A percentile compares a stretch with the other conserved stretches of the same genome.
Evolutionary conservation across 2,113 vertebrate genomes (phyloP).

Genomic region (Caranx melampygus): DNA sequence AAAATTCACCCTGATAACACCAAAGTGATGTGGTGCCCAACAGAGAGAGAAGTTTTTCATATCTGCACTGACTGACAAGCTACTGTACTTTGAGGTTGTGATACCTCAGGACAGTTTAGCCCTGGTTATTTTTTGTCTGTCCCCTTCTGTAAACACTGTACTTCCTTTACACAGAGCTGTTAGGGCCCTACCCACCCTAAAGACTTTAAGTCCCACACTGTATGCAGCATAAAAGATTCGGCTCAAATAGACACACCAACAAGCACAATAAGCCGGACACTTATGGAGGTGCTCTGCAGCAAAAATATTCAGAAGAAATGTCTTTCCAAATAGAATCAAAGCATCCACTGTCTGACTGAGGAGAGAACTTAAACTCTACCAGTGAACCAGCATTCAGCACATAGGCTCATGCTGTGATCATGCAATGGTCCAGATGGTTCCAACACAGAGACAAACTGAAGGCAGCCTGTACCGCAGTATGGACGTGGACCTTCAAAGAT

Average conservation of each 20-base stretch:
- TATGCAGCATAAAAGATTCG: slow-evolving; percentile 8
- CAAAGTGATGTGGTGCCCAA: background rate
- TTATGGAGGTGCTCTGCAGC: slow-evolving; percentile 20
- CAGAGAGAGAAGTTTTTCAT: slow-evolving; percentile 5
- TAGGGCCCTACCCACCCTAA: background rate
- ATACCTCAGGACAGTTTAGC: slow-evolving; percentile 21
- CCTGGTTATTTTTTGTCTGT: background rate
- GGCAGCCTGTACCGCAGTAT: slow-evolving; percentile 63
- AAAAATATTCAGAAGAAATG: slow-evolving; percentile 36
- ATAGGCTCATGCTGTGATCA: slow-evolving; percentile 61
- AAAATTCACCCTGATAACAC: slow-evolving; percentile 31
- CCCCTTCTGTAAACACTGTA: background rate
- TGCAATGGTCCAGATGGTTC: slow-evolving; percentile 71
- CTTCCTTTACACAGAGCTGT: slow-evolving; percentile 18
- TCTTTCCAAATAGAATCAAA: slow-evolving; percentile 49
- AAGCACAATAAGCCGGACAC: slow-evolving; percentile 9
- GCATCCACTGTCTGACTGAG: slow-evolving; percentile 25
- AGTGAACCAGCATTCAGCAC: slow-evolving; percentile 53
- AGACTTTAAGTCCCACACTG: slow-evolving; percentile 11
- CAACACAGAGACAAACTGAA: slow-evolving; percentile 52
- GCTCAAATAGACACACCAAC: slow-evolving; percentile 37
- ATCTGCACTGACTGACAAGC: background rate
- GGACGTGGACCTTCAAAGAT: slow-evolving; percentile 58
- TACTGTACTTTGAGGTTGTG: slow-evolving; percentile 6
- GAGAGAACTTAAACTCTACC: slow-evolving; percentile 49